Conservation (phyloP, 1,140 invertebrate genomes). For the Meteorus sp. region DNA sequence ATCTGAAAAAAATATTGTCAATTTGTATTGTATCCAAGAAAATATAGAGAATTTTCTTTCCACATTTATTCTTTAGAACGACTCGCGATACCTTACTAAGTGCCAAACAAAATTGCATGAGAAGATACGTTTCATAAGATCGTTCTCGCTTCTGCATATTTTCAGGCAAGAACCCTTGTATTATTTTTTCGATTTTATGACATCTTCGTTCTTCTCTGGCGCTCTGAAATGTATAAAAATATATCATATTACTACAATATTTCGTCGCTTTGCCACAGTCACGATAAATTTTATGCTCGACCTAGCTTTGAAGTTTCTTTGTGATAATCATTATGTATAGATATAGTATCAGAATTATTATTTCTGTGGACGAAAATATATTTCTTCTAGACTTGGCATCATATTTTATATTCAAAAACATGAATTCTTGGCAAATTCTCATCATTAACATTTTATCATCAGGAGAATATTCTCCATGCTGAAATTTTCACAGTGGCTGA, state of each 20-base stretch:
- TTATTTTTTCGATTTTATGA: slow-evolving; percentile 48
- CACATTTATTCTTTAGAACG: background rate
- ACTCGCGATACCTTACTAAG: slow-evolving; percentile 49
- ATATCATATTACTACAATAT: slow-evolving; percentile 7
- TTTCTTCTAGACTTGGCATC: no score
- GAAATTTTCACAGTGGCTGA: no score
- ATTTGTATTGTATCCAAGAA: background rate
- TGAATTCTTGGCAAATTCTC: no score
- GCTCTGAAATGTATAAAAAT: slow-evolving; percentile 38
- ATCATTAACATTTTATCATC: no score
- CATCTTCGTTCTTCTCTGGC: slow-evolving; percentile 49
- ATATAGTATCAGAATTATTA: no score
- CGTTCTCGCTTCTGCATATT: slow-evolving; percentile 49
- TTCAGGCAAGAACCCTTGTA: slow-evolving; percentile 52
- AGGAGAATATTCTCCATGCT: no score
- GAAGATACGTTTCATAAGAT: slow-evolving; percentile 51
- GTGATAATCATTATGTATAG: no score
- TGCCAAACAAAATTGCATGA: slow-evolving; percentile 55
- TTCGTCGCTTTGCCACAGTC: background rate
- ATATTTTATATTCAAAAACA: no score
- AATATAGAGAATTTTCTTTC: background rate
- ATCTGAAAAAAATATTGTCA: slow-evolving; percentile 35
- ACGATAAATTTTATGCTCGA: no score
- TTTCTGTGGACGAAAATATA: no score
- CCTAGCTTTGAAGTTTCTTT: no score